Evolutionary conservation across 2,797 vertebrate species (phyloP), one percentile per base, ranked within the genome.

Genomic region (Neosilurus mollespiculum): DNA sequence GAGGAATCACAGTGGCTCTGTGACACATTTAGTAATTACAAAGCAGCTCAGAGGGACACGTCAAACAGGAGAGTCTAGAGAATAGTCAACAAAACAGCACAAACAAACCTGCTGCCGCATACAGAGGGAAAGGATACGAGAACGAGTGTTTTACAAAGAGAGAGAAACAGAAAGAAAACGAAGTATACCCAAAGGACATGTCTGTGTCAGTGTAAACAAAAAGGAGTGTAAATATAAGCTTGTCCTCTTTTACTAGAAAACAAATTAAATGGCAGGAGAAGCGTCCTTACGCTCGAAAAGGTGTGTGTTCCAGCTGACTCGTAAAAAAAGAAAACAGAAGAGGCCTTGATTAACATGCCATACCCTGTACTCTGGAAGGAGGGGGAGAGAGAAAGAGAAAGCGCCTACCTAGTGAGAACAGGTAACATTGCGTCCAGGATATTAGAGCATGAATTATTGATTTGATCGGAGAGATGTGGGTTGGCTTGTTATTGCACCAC

Each of bases 361-460:
- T 83, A 76, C 43, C 64, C 67, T 82, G 78, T 61, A 61, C 81
- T 78, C 69, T 80, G 72, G 69, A 77, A 22, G 43, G 0, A 73
- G n/a, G 53, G 18, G 30, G 26, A 18, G 15, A 62, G 20, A 51
- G 56, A 54, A 22, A 37, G n/a, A 51, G 24, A 56, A 22, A 51
- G 88, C 88, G 26, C 24, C 54, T 69, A 77, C 65, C 66, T 56
- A 49, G 54, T 43, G 80, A 89, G 89, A 90, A 89, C 91, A 92
- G 93, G 91, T 91, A 92, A 90, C 87, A 91, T 93, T 90, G 91
- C 90, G 91, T 92, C 85, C 90, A 87, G 89, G 91, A 89, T 89
- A 90, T 88, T 91, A 89, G 92, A 58, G 70, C 69, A 86, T 88
- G 84, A 87, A 87, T 89, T 89, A 89, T 88, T 87, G 86, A 89